Evolutionary conservation across 2,113 vertebrate species (phyloP).

Genomic region (Hiodon tergisus): DNA sequence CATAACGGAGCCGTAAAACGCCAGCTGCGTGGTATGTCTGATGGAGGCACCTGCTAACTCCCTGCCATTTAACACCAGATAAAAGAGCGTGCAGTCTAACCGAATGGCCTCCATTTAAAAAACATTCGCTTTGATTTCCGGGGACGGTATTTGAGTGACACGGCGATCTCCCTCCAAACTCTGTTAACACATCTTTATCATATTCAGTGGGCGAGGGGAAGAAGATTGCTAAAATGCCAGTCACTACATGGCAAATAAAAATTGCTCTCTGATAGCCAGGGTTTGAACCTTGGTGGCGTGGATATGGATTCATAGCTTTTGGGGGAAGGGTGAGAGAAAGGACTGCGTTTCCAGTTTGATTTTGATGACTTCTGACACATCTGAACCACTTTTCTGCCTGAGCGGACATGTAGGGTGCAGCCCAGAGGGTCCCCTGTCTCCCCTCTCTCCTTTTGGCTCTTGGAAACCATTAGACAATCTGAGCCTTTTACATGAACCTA

Average conservation of each 20-base stretch:
- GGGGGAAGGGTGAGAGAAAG: too few relatives aligned
- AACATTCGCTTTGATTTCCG: conserved; percentile 22
- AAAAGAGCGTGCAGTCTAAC: not conserved
- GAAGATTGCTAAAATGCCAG: conserved; percentile 32
- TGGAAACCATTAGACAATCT: conserved; percentile 46
- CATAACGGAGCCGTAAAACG: too few relatives aligned
- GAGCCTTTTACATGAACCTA: conserved; percentile 29
- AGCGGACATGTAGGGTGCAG: conserved; percentile 36
- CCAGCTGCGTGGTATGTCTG: conserved; percentile 1
- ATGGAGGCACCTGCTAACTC: conserved; percentile 8
- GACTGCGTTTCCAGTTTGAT: conserved; percentile 38
- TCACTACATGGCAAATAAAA: conserved; percentile 20
- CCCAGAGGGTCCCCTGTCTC: conserved; percentile 1
- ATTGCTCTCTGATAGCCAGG: conserved; percentile 3
- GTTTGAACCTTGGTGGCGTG: too few relatives aligned
- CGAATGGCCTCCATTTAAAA: not conserved
- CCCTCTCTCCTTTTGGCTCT: conserved; percentile 27
- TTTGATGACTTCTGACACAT: conserved; percentile 51
- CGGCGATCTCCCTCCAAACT: not conserved
- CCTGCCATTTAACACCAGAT: conserved; percentile 13
- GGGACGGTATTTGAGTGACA: conserved; percentile 12
- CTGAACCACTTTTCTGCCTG: conserved; percentile 51
- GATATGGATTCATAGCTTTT: too few relatives aligned
- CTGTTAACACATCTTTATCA: conserved; percentile 28
- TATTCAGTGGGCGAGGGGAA: not conserved